Base-by-base conservation (phyloP, 2,888 invertebrate genomes). In the Thera obeliscata region DNA sequence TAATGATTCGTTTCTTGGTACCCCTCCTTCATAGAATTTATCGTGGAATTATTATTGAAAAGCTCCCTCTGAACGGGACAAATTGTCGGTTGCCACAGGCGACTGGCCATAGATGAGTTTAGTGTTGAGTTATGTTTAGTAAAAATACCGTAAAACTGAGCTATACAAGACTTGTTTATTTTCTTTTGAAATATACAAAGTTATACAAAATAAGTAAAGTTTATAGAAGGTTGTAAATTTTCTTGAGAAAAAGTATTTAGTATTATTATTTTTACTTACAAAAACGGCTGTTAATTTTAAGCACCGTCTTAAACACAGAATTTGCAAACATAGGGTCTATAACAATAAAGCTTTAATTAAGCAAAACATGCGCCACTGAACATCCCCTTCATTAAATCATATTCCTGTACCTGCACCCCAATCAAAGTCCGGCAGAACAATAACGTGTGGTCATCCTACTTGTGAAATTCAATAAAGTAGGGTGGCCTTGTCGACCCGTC, bases 401-500 rank as follows among this genome's bases (percentile, higher is more conserved):
- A 79, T 75, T 78, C 67, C 84, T 87, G 85, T 79, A 43, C 72
- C 79, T 81, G 79, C 81, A 86, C 87, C 89, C 86, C 81, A 86
- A 87, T 90, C 87, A 88, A 84, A 84, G 82, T 81, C 80, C 77
- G 81, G 82, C 84, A 81, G 87, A 87, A 87, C 90, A 90, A 89
- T 89, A 85, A 84, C 84, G 84, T 89, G 88, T 90, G 91, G 91
- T 89, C 91, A 91, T 89, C 87, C 84, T 84, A 74, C 82, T 78
- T 78, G 77, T 80, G 79, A 89, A 90, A 91, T 91, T 91, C 89
- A 91, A 92, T 92, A 93, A 92, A 87, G 87, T 88, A 79, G 87
- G 88, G 84, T 81, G 82, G 76, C 79, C 81, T 78, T 76, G 77
- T 80, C 77, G 69, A 73, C 73, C 82, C 82, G 82, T 87, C 90